Conservation (phyloP, 2,113 vertebrate genomes). For the Calidris pugnax region DNA sequence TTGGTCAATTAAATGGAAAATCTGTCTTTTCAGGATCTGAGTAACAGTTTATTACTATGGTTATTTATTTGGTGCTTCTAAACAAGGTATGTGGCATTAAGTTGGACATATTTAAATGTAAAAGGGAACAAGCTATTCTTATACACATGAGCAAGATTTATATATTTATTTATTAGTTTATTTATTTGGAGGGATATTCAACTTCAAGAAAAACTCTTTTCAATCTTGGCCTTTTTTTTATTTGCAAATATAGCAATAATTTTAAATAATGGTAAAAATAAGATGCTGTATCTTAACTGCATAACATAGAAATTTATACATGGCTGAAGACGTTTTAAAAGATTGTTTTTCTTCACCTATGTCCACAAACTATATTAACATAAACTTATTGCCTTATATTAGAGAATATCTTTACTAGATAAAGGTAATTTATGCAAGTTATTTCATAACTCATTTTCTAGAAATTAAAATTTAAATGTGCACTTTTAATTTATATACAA, state of each 20-base stretch:
- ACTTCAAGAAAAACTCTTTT: neutral
- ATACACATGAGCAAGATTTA: neutral
- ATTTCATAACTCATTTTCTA: neutral
- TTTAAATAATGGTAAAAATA: neutral
- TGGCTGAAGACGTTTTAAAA: neutral
- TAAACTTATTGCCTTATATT: neutral
- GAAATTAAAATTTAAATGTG: neutral
- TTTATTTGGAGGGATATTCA: neutral
- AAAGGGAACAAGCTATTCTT: neutral
- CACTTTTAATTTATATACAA: neutral
- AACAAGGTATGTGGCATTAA: neutral
- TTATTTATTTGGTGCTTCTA: neutral
- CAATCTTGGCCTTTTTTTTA: neutral
- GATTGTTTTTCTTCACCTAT: neutral
- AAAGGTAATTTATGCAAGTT: neutral
- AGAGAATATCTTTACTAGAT: neutral
- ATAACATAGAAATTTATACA: neutral
- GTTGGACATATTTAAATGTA: neutral
- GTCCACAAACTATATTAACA: neutral
- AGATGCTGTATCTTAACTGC: neutral
- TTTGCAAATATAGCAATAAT: neutral
- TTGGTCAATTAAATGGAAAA: neutral
- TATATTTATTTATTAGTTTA: neutral
- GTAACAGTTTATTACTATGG: neutral
- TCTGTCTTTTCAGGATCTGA: neutral